phyloP scores from a whole-genome alignment of 2,888 invertebrate genomes.

The Aplocera efformata region DNA sequence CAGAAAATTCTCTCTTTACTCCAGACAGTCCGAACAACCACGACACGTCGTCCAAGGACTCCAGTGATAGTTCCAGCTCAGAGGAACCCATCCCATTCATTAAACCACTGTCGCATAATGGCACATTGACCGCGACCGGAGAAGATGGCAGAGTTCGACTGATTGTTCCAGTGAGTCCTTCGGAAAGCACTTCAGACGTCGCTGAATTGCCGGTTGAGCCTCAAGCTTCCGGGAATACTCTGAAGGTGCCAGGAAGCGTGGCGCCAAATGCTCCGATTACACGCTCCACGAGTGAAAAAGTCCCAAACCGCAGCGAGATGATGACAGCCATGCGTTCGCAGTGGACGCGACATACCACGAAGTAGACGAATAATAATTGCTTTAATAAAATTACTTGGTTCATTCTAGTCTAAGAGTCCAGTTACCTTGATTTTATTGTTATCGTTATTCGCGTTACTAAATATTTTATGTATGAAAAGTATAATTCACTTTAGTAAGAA shows the following conservation, averaged over 20 bases:
- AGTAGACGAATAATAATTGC: slow-evolving; percentile 65
- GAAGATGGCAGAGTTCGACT: slow-evolving; percentile 81
- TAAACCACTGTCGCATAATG: slow-evolving; percentile 84
- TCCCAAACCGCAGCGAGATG: slow-evolving; percentile 91
- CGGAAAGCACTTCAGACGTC: slow-evolving; percentile 55
- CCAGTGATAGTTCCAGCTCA: slow-evolving; percentile 58
- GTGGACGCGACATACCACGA: slow-evolving; percentile 94
- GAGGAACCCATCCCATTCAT: slow-evolving; percentile 81
- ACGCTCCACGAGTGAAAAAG: slow-evolving; percentile 91
- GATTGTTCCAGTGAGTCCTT: slow-evolving; percentile 82
- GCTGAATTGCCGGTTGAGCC: slow-evolving; percentile 38
- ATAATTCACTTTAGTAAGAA: too few relatives aligned
- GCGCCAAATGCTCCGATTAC: slow-evolving; percentile 84
- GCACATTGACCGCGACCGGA: slow-evolving; percentile 81
- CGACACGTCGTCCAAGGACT: slow-evolving; percentile 73
- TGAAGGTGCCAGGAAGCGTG: slow-evolving; percentile 75
- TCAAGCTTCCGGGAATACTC: slow-evolving; percentile 63
- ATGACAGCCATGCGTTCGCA: slow-evolving; percentile 90
- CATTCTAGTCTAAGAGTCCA: slow-evolving; percentile 37
- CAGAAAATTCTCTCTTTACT: slow-evolving; percentile 57
- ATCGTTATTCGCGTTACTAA: slow-evolving; percentile 29
- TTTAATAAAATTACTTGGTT: slow-evolving; percentile 22
- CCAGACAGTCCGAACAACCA: slow-evolving; percentile 44
- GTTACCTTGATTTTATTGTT: slow-evolving; percentile 40
- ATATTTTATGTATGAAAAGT: too few relatives aligned